Evolutionary conservation across 2,888 invertebrate genomes (phyloP).

Genomic region (Tinea pellionella): DNA sequence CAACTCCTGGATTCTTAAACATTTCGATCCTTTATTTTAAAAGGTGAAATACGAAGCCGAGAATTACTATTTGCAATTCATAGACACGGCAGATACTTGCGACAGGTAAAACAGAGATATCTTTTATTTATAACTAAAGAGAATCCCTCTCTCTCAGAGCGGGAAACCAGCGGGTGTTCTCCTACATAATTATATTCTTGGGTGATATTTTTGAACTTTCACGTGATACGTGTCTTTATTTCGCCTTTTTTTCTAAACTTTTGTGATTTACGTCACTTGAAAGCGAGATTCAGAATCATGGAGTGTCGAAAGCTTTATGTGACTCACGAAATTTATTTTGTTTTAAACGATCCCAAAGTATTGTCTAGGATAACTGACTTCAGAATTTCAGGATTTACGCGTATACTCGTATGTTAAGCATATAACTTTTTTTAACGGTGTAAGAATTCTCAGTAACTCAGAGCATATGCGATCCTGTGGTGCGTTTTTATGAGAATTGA

Average conservation of each 20-base stretch:
- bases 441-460: neutral
- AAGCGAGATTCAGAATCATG: slow-evolving; percentile 44
- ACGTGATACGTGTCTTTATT: slow-evolving; percentile 57
- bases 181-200: slow-evolving; percentile 64
- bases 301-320: slow-evolving; percentile 62
- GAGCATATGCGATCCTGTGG: neutral
- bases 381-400: no score
- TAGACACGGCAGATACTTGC: slow-evolving; percentile 44
- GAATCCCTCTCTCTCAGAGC: slow-evolving; percentile 36
- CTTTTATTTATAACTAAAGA: slow-evolving; percentile 65
- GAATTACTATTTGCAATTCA: slow-evolving; percentile 57
- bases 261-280: slow-evolving; percentile 60
- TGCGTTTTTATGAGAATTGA: no score
- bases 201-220: slow-evolving; percentile 66
- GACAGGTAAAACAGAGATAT: slow-evolving; percentile 57
- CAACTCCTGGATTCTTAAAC: neutral
- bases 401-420: neutral
- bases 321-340: slow-evolving; percentile 48
- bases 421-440: neutral
- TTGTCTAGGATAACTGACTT: slow-evolving; percentile 13
- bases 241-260: slow-evolving; percentile 54
- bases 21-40: neutral
- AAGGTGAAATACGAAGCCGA: neutral
- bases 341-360: slow-evolving; percentile 43
- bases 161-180: slow-evolving; percentile 65